A percentile compares a stretch with the other conserved stretches of the same genome.
These are phyloP conservation scores for Rhabditoides inermis DNA, from an alignment of 2,888 invertebrate genomes.

Conservation along the genomic window DNA sequence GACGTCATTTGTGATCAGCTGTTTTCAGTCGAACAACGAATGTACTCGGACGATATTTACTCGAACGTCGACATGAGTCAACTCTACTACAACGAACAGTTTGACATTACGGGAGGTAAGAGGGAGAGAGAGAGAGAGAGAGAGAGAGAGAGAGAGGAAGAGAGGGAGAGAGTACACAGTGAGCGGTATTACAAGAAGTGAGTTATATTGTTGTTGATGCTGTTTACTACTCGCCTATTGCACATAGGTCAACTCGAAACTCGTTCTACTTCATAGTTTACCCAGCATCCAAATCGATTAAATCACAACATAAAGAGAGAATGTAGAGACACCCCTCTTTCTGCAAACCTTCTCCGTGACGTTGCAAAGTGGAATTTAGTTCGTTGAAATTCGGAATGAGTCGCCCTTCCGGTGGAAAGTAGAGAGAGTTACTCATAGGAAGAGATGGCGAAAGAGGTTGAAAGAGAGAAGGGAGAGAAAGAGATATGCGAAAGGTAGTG, in stretches of 20 bases:
- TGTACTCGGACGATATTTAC: slow-evolving; percentile 13
- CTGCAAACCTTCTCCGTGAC: neutral
- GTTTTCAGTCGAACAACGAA: slow-evolving; percentile 25
- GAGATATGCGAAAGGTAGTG: no score
- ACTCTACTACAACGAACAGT: slow-evolving; percentile 41
- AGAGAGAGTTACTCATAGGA: no score
- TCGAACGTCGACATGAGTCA: slow-evolving; percentile 19
- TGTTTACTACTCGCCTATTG: neutral
- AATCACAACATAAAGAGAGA: neutral
- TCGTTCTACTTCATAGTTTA: neutral
- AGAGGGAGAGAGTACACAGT: neutral
- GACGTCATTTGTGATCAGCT: no score
- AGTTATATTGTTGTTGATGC: neutral
- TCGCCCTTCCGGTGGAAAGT: no score
- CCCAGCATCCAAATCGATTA: neutral
- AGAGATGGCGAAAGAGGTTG: no score
- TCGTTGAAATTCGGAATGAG: no score
- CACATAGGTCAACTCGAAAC: neutral
- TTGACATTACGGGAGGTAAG: slow-evolving; percentile 33
- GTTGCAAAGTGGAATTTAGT: no score
- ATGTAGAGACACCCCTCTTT: neutral
- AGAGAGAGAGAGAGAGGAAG: neutral
- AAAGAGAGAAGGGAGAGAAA: no score
- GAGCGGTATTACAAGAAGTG: neutral
- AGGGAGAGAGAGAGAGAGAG: neutral